Evolutionary conservation across 2,113 vertebrate species (phyloP).

Genomic region (Brachionichthys hirsutus): DNA sequence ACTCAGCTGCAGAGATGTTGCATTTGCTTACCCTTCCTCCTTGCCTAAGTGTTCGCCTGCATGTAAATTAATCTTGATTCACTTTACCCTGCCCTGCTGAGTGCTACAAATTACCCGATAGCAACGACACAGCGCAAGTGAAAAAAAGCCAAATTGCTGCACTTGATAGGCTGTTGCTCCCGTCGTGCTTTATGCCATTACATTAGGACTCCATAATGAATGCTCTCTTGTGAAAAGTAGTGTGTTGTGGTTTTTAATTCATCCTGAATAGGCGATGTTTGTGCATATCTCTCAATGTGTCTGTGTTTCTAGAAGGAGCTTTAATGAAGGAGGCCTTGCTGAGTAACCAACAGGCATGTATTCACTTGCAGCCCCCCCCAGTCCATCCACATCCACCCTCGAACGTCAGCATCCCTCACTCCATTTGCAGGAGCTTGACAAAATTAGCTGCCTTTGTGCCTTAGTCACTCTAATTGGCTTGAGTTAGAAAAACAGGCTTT

Average conservation of each 20-base stretch:
- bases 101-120: slow-evolving; percentile 99
- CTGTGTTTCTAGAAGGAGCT: slow-evolving; percentile 78
- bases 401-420: slow-evolving; percentile 88
- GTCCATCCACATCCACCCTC: background rate
- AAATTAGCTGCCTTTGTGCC: slow-evolving; percentile 94
- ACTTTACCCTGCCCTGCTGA: slow-evolving; percentile 99
- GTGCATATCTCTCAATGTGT: slow-evolving; percentile 52
- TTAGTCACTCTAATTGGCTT: slow-evolving; percentile 92
- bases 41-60: slow-evolving; percentile 98
- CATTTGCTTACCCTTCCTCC: slow-evolving; percentile 95
- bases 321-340: slow-evolving; percentile 91
- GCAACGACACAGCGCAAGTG: slow-evolving; percentile 97
- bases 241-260: slow-evolving; percentile 99
- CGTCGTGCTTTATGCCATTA: slow-evolving; percentile 94
- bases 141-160: slow-evolving; percentile 92
- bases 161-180: slow-evolving; percentile 97
- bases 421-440: slow-evolving; percentile 98
- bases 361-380: slow-evolving; percentile 82
- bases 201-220: slow-evolving; percentile 97
- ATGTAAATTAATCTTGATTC: slow-evolving; percentile 99
- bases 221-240: slow-evolving; percentile 97
- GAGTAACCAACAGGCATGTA: slow-evolving; percentile 92
- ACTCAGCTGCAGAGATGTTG: slow-evolving; percentile 93
- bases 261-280: slow-evolving; percentile 89
- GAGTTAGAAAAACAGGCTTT: slow-evolving; percentile 90